Evolutionary conservation across 2,113 vertebrate species (phyloP), one percentile per base, ranked within the genome.

Genomic region (Rhynchomys soricoides): DNA sequence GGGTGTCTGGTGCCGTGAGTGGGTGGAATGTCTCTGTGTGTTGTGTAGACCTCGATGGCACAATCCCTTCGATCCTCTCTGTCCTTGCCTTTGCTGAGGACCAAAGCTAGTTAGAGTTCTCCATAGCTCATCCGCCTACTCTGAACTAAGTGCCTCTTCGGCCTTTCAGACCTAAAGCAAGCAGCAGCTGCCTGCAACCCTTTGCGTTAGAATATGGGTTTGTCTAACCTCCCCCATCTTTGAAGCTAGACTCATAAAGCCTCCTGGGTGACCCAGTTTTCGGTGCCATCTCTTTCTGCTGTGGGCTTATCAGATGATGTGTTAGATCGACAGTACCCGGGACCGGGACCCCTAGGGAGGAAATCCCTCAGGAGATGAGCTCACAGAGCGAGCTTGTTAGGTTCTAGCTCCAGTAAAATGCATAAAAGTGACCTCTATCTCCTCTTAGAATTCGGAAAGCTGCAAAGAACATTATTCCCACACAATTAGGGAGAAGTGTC

Each of bases 1-100:
- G 57, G 29, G 12, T 5, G 43, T 34, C 1, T 19, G 13, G 1
- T 59, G 31, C 75, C 2, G 0, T 22, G 22, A 29, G 10, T 22
- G 70, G 66, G 19, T 75, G 37, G 78, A 19, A 19, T n/a, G 8
- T 10, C 0, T 24, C 70, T 26, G 1, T 78, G 52, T 29, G 12
- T 17, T 7, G 0, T 2, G 37, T 57, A 16, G 50, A 17, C 64
- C 64, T 4, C 29, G 68, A 13, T 12, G 29, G 34, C 1, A 17
- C 15, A 66, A 31, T 24, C 21, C 21, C 5, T 73, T 24, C 9
- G 24, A 15, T 50, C 43, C 26, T 22, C 71, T 15, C 5, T 1
- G 2, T 15, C 59, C 77, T 73, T 45, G 59, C 16, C 88, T 75
- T 50, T 50, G 59, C n/a, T 9, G 40, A 78, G 34, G 68, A n/a